Base-by-base conservation (phyloP, 2,888 invertebrate species). In the Machimus rusticus region DNA sequence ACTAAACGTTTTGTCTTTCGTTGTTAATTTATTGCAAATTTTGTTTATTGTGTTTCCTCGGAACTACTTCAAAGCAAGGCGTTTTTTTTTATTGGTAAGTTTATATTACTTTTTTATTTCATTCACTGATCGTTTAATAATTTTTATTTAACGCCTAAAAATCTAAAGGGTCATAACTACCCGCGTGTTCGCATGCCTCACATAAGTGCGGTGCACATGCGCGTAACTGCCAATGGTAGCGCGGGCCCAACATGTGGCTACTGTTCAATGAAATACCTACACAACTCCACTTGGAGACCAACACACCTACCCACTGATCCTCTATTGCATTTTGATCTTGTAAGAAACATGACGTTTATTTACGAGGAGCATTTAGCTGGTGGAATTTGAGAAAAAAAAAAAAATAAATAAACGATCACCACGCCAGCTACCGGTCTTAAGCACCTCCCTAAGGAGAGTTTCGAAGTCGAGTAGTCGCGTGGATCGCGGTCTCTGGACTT, bases 341-440 rank as follows among this genome's bases (percentile, higher is more conserved):
- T 23, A 81, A 14, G 16, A 81, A 31, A 82, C 34, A 31, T 19
- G 28, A 55, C 34, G 76, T 37, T 16, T 37, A 76, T 76, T 76
- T 76, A 76, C 66, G 23, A 28, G 66, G 66, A 66, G 66, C 28
- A 66, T 66, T 66, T 66, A 12, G 66, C 28, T 66, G 23, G 66
- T 39, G 55, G 79, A 79, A 31, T 79, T 79, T 79, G 28, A 79
- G 79, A 55, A 66, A 82, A 82, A 55, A 46, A 46, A 46, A 46
- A 4, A 46, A 14, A 46, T 46, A 46, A 14, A 46, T 46, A 46
- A 82, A 37, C 51, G 51, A 51, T n/a, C 51, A 82, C 46, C 79
- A 74, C 51, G 19, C 55, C 55, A 78, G n/a, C 92, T 92, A 91
- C 92, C 90, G 92, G 92, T 91, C 91, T 92, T 92, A 91, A 91